These are phyloP conservation scores for Cyphomyrmex costatus DNA, from an alignment of 1,140 invertebrate species.

Conservation along the genomic window DNA sequence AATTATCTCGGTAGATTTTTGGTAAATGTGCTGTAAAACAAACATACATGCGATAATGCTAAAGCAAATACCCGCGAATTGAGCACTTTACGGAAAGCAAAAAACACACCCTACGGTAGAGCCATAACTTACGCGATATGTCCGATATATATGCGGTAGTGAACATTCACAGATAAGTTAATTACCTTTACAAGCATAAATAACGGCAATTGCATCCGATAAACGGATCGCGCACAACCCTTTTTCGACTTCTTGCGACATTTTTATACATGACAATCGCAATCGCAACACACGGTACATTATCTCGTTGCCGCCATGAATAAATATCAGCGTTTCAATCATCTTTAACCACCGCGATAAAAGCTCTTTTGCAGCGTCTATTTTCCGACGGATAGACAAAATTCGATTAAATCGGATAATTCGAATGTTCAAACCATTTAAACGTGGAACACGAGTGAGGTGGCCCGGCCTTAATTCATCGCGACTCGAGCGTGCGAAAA, in stretches of 20 bases:
- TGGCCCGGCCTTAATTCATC: neutral
- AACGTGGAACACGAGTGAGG: neutral
- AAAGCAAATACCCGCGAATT: slow-evolving; percentile 40
- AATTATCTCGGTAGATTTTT: neutral
- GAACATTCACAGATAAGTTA: slow-evolving; percentile 64
- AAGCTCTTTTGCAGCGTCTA: neutral
- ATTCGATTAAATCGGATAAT: neutral
- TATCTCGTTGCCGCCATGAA: neutral
- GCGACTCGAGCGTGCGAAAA: neutral
- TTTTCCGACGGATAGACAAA: neutral
- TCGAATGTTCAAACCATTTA: neutral
- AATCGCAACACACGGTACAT: slow-evolving; percentile 22
- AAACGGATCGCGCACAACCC: slow-evolving; percentile 42
- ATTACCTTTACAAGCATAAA: slow-evolving; percentile 67
- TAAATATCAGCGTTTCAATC: neutral
- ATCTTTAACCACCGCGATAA: slow-evolving; percentile 26
- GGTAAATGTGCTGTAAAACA: neutral
- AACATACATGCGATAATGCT: slow-evolving; percentile 1
- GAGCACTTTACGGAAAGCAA: slow-evolving; percentile 13
- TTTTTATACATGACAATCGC: slow-evolving; percentile 35
- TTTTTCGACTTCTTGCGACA: slow-evolving; percentile 32
- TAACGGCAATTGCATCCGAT: slow-evolving; percentile 65
- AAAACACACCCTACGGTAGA: slow-evolving; percentile 18
- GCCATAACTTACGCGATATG: slow-evolving; percentile 56
- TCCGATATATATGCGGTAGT: slow-evolving; percentile 1